Conservation (phyloP, 2,113 vertebrate species). For the Aptenodytes patagonicus region DNA sequence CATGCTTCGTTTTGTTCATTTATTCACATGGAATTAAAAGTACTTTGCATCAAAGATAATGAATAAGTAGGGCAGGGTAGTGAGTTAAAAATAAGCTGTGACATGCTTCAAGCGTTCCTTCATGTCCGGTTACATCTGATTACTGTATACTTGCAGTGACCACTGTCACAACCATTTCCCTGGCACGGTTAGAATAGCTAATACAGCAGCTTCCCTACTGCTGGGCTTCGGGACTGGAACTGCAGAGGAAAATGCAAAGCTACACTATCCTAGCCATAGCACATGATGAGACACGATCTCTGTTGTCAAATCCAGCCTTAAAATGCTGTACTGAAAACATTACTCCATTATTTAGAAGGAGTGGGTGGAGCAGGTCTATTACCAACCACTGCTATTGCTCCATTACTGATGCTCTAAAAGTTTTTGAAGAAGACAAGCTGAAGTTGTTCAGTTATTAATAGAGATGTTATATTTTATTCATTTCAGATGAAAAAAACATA, state of each 20-base stretch:
- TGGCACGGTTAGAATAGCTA: background rate
- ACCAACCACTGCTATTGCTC: background rate
- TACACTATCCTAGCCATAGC: background rate
- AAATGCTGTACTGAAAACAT: background rate
- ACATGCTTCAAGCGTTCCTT: background rate
- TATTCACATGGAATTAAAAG: slow-evolving; percentile 25
- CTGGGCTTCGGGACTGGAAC: background rate
- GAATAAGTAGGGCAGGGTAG: background rate
- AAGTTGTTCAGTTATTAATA: slow-evolving; percentile 51
- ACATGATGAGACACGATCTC: background rate
- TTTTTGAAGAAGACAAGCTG: slow-evolving; percentile 9
- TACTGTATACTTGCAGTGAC: background rate
- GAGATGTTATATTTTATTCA: slow-evolving; percentile 35
- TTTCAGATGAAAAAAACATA: slow-evolving; percentile 27
- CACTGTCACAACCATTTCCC: slow-evolving; percentile 24
- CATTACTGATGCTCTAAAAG: slow-evolving; percentile 34
- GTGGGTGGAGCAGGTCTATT: slow-evolving; percentile 13
- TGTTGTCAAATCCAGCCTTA: background rate
- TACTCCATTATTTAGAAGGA: slow-evolving; percentile 45
- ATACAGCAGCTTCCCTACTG: background rate
- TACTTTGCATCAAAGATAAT: background rate
- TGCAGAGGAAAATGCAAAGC: background rate
- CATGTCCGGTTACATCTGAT: background rate
- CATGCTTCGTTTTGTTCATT: background rate
- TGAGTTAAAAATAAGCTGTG: slow-evolving; percentile 22